phyloP scores from a whole-genome alignment of 2,113 vertebrate genomes.

The Cynoglossus semilaevis region DNA sequence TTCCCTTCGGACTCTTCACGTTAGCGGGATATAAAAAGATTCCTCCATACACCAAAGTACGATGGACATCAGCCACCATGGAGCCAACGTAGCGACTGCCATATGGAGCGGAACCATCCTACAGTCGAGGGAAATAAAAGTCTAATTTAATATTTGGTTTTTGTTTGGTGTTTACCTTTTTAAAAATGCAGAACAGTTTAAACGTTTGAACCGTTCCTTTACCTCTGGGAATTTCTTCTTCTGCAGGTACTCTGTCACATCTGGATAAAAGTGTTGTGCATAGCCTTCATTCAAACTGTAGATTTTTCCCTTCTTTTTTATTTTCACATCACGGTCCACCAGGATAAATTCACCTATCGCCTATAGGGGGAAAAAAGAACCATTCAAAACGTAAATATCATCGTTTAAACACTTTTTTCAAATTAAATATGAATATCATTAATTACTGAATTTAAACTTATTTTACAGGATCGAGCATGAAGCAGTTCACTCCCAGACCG shows the following conservation, averaged over 20 bases:
- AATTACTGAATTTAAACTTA: background rate
- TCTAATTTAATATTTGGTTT: no score
- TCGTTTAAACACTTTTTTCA: no score
- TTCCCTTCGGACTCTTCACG: conserved; percentile 91
- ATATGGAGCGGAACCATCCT: conserved; percentile 90
- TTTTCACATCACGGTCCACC: conserved; percentile 89
- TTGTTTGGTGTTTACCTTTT: no score
- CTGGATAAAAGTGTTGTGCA: conserved; percentile 89
- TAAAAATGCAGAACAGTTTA: background rate
- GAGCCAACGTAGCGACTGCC: conserved; percentile 92
- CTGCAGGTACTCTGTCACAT: conserved; percentile 87
- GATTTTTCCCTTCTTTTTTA: conserved; percentile 95
- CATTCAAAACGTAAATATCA: background rate
- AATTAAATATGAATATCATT: no score
- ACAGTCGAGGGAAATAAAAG: background rate
- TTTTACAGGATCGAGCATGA: conserved; percentile 96
- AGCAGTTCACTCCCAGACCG: conserved; percentile 90
- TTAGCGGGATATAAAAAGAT: conserved; percentile 97
- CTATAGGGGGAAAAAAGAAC: conserved; percentile 58
- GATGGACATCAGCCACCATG: conserved; percentile 96
- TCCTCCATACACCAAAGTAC: conserved; percentile 94
- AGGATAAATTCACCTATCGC: conserved; percentile 96
- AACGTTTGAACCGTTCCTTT: conserved; percentile 4
- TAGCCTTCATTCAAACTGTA: conserved; percentile 98
- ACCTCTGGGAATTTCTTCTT: conserved; percentile 94